A percentile compares a stretch with the other conserved stretches of the same genome.
Evolutionary conservation across 1,140 invertebrate genomes (phyloP).

Genomic region (Chrysomallon squamiferum): DNA sequence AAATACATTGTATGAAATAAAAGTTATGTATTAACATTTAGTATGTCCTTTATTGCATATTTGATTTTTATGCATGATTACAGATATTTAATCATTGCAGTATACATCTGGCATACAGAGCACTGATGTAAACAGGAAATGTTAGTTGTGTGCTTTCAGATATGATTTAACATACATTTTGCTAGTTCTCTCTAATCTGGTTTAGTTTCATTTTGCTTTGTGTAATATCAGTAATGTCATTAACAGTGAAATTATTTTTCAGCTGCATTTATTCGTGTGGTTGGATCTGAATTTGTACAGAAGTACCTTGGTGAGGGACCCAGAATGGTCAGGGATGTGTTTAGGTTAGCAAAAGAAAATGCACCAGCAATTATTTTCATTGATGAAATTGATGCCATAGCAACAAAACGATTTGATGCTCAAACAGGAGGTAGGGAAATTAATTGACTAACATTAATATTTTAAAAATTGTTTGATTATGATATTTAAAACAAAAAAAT

Average conservation of each 20-base stretch:
- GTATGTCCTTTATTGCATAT: no score
- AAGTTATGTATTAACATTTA: background rate
- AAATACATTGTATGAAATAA: background rate
- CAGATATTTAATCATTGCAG: no score
- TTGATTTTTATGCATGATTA: no score
- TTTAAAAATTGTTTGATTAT: background rate
- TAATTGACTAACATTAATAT: background rate
- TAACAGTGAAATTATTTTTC: no score
- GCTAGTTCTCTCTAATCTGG: no score
- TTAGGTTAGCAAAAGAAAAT: constrained; percentile 98
- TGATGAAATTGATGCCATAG: constrained; percentile 94
- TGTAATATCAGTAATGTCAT: no score
- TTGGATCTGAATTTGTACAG: constrained; percentile 99
- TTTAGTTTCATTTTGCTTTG: no score
- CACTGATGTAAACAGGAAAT: no score
- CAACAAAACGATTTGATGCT: constrained; percentile 97
- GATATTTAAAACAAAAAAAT: no score
- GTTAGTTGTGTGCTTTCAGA: no score
- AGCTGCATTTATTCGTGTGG: constrained; percentile 97
- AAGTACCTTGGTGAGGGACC: constrained; percentile 99
- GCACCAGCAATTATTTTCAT: constrained; percentile 99
- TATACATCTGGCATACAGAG: no score
- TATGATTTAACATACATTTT: no score
- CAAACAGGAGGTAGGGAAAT: constrained; percentile 80
- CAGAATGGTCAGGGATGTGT: constrained; percentile 99